These are phyloP conservation scores for Parnassius orleans DNA, from an alignment of 2,888 invertebrate genomes.

Conservation along the genomic window DNA sequence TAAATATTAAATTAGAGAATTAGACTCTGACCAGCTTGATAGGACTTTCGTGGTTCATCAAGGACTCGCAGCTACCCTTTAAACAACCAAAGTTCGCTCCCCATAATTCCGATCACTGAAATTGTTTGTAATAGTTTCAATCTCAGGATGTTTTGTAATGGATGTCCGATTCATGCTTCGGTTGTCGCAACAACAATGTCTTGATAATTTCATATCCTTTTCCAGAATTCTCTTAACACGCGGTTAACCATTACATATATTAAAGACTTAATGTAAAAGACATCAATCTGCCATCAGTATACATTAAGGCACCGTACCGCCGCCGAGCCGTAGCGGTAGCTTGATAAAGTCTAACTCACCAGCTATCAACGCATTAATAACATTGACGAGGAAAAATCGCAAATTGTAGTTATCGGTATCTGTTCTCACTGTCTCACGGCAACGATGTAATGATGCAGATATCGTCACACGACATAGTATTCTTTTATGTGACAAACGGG, in stretches of 20 bases:
- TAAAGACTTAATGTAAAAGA: conserved; percentile 21
- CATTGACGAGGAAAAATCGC: conserved; percentile 66
- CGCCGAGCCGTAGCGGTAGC: conserved; percentile 31
- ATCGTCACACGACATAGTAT: too few relatives aligned
- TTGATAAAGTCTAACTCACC: conserved; percentile 24
- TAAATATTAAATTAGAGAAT: too few relatives aligned
- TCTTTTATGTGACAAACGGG: too few relatives aligned
- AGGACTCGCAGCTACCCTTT: too few relatives aligned
- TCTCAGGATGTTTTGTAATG: too few relatives aligned
- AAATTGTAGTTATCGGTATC: conserved; percentile 43
- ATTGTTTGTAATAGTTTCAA: too few relatives aligned
- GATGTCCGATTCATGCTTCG: too few relatives aligned
- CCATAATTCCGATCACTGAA: too few relatives aligned
- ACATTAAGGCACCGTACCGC: conserved; percentile 33
- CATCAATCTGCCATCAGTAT: conserved; percentile 30
- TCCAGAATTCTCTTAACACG: conserved; percentile 14
- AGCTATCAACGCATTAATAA: conserved; percentile 53
- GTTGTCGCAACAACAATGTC: neutral
- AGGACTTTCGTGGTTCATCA: too few relatives aligned
- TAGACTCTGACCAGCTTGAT: too few relatives aligned
- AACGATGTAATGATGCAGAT: neutral
- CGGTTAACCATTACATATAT: conserved; percentile 16
- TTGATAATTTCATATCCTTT: neutral
- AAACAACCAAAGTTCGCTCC: too few relatives aligned
- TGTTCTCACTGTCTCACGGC: conserved; percentile 44